Evolutionary conservation across 2,888 invertebrate genomes (phyloP).

Genomic region (Temnothorax unifasciatus): DNA sequence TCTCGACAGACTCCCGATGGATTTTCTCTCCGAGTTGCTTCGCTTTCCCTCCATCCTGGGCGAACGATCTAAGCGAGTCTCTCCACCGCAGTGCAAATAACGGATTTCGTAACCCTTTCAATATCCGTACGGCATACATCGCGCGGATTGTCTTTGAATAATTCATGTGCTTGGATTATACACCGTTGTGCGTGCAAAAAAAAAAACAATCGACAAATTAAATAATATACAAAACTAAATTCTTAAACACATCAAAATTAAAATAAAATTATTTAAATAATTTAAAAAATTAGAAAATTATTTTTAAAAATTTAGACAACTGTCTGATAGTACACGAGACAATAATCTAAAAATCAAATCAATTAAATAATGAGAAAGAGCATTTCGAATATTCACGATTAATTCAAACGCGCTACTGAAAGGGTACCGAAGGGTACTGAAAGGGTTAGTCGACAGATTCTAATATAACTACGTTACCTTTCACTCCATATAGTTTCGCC

Average conservation of each 20-base stretch:
- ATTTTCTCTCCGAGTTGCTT: slow-evolving; percentile 17
- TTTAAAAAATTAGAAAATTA: neutral
- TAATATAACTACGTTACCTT: slow-evolving; percentile 13
- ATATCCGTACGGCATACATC: slow-evolving; percentile 1
- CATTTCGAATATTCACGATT: neutral
- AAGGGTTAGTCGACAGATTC: neutral
- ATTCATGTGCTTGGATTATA: slow-evolving; percentile 15
- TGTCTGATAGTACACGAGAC: neutral
- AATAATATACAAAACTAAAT: neutral
- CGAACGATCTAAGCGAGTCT: slow-evolving; percentile 10
- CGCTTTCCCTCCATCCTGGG: slow-evolving; percentile 14
- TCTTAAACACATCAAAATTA: neutral
- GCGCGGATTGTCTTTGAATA: slow-evolving; percentile 20
- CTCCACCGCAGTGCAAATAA: slow-evolving; percentile 10
- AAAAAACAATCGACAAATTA: slow-evolving; percentile 10
- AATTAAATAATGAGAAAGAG: neutral
- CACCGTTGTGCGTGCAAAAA: neutral
- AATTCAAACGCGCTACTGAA: neutral
- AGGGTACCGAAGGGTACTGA: neutral
- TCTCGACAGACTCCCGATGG: slow-evolving; percentile 65
- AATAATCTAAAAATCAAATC: neutral
- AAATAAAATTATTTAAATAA: neutral
- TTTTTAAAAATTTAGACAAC: neutral
- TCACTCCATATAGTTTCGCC: neutral
- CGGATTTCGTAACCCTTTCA: slow-evolving; percentile 35